phyloP scores from a whole-genome alignment of 2,888 invertebrate species.

The Drosophila suboccidentalis region DNA sequence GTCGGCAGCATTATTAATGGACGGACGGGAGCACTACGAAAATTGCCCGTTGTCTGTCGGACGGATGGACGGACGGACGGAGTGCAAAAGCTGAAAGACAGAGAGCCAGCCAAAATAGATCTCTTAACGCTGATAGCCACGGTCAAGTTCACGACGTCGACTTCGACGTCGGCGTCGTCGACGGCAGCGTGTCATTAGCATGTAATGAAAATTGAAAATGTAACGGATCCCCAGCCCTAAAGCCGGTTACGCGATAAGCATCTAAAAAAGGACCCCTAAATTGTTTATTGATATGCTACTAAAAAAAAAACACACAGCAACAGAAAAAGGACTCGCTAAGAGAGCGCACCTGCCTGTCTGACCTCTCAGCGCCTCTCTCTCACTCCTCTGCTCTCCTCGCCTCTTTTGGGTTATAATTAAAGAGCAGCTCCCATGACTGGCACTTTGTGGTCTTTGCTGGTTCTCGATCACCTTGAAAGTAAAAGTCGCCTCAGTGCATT shows the following conservation, averaged over 20 bases:
- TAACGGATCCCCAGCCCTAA: conserved; percentile 75
- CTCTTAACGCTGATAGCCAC: conserved; percentile 81
- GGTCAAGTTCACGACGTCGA: conserved; percentile 84
- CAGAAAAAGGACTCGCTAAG: conserved; percentile 40
- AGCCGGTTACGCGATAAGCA: conserved; percentile 64
- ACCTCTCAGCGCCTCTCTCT: conserved; percentile 11
- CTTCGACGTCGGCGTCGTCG: conserved; percentile 78
- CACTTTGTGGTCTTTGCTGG: conserved; percentile 23
- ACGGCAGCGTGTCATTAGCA: conserved; percentile 65
- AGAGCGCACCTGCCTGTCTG: conserved; percentile 56
- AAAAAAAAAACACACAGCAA: conserved; percentile 9
- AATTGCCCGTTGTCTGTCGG: conserved; percentile 38
- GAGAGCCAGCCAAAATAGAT: conserved; percentile 47
- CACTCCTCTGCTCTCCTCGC: conserved; percentile 5
- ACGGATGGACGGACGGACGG: not conserved
- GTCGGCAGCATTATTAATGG: conserved; percentile 71
- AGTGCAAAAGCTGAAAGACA: conserved; percentile 4
- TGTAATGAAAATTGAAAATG: conserved; percentile 81
- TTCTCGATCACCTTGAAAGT: conserved; percentile 78
- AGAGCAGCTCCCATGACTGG: conserved; percentile 67
- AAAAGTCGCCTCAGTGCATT: conserved; percentile 75
- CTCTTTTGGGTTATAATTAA: conserved; percentile 51
- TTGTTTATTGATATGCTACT: conserved; percentile 74
- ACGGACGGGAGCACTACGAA: conserved; percentile 62
- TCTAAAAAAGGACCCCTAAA: conserved; percentile 65